A percentile compares a stretch with the other conserved stretches of the same genome.
These are phyloP conservation scores for Odiellus spinosus DNA, from an alignment of 2,888 invertebrate species.

Conservation along the genomic window DNA sequence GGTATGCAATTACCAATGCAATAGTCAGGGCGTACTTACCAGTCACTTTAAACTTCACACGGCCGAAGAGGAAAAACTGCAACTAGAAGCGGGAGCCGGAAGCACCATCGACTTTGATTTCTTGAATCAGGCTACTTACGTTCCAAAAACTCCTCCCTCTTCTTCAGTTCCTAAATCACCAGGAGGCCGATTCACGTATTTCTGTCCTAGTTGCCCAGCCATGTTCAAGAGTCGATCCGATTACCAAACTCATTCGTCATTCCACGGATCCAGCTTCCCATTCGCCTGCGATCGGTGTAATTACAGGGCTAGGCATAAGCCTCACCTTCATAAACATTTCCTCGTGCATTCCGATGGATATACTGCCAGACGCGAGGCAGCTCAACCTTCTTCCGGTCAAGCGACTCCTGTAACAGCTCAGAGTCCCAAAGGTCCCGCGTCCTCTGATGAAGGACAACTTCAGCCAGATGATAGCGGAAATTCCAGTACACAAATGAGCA, in stretches of 20 bases:
- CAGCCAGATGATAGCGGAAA: neutral
- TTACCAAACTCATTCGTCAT: conserved; percentile 50
- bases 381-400: neutral
- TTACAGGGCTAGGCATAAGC: conserved; percentile 30
- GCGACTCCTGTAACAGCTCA: neutral
- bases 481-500: neutral
- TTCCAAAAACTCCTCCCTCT: conserved; percentile 10
- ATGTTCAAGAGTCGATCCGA: conserved; percentile 61
- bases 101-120: too few relatives aligned
- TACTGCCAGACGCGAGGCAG: conserved; percentile 11
- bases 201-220: conserved; percentile 64
- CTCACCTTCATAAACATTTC: conserved; percentile 29
- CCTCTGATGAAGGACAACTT: neutral
- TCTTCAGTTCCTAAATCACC: conserved; percentile 10
- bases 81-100: conserved; percentile 8
- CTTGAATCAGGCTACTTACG: neutral
- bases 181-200: conserved; percentile 5
- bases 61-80: conserved; percentile 17
- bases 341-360: conserved; percentile 26
- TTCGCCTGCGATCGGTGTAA: conserved; percentile 40
- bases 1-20: conserved; percentile 62
- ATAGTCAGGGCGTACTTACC: conserved; percentile 50
- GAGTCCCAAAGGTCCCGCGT: neutral
- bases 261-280: conserved; percentile 45
- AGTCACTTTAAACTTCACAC: conserved; percentile 48